Conservation (phyloP, 2,797 vertebrate species). For the Lepus oiostolus region DNA sequence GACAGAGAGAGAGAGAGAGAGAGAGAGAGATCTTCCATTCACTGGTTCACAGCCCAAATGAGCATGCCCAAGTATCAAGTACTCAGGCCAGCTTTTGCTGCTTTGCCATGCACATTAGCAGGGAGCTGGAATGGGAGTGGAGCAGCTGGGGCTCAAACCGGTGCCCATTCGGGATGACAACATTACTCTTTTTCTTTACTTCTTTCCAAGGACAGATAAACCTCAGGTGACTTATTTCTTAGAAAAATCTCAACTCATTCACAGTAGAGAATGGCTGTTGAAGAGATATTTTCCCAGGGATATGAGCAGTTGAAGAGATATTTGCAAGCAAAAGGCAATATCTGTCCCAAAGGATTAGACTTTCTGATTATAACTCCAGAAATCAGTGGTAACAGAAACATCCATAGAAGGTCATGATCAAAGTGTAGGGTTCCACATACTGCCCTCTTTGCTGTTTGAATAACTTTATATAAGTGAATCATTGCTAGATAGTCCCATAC, state of each 20-base stretch:
- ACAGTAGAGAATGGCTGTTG: background rate
- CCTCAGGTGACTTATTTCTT: background rate
- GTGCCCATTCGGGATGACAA: too few species aligned
- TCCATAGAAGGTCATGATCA: background rate
- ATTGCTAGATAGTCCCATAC: background rate
- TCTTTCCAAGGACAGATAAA: background rate
- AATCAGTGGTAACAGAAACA: background rate
- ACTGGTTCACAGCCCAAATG: too few species aligned
- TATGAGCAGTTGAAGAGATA: background rate
- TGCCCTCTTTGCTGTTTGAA: background rate
- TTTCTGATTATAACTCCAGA: background rate
- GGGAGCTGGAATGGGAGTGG: too few species aligned
- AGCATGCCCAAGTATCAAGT: too few species aligned
- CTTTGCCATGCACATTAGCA: too few species aligned
- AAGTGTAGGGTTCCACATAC: background rate
- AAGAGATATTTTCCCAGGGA: background rate
- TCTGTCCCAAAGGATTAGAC: background rate
- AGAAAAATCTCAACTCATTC: conserved; percentile 21
- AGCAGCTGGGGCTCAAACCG: too few species aligned
- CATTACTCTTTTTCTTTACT: background rate
- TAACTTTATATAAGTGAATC: background rate
- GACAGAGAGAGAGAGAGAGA: too few species aligned
- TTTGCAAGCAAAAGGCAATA: background rate
- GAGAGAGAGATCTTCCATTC: too few species aligned
- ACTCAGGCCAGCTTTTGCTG: too few species aligned